Base-by-base conservation (phyloP, 2,888 invertebrate genomes). In the Lymantria dispar region DNA sequence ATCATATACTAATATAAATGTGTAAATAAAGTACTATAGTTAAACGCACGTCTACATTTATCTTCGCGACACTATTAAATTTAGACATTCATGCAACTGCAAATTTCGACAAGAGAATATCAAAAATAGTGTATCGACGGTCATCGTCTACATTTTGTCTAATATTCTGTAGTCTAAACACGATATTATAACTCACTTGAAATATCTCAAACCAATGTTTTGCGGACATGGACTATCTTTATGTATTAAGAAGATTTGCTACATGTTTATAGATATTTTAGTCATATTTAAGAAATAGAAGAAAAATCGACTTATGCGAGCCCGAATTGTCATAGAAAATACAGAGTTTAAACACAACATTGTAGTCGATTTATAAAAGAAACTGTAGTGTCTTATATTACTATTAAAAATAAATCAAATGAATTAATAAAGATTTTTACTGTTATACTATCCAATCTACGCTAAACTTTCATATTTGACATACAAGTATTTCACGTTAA, bases 91-190 rank as follows among this genome's bases (percentile, higher is more conserved):
- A 76, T 81, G 81, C 81, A 83, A 83, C 81, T 82, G 86, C 86
- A 84, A 89, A 88, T 91, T 89, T 88, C 91, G 91, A 90, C 88
- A 91, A 91, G 91, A 91, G 87, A 81, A 87, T 91, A 91, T 91
- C 91, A 91, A 91, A 91, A 91, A 91, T 91, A 91, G 90, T 88
- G 87, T 84, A 85, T 85, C 83, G 81, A 86, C 85, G 78, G 82
- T 76, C 78, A 74, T 80, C 80, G 76, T 68, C 83, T 87, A 88
- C 82, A 80, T 83, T 87, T 83, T 87, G 88, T 75, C 82, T 85
- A 84, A 85, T 81, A 83, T 80, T 85, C 77, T 85, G 86, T 84
- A 83, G 77, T 80, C 80, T 83, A 80, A 81, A 75, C 85, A 83
- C 85, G 68, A 74, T 75, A 79, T 73, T 78, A 72, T 83, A 86